phyloP scores from a whole-genome alignment of 2,797 vertebrate genomes.

The Parauchenoglanis punctatus region DNA sequence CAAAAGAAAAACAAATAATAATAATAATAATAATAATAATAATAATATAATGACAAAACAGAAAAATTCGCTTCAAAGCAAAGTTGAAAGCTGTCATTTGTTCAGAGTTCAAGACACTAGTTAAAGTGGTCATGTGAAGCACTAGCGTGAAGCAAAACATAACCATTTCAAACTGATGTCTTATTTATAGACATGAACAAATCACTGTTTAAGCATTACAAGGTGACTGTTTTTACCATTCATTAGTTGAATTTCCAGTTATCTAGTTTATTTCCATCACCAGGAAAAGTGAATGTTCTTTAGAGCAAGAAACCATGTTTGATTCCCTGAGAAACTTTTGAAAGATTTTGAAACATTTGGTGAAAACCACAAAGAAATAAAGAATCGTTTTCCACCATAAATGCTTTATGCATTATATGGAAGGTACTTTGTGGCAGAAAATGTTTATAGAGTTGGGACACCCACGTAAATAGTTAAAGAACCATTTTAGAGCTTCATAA shows the following conservation, averaged over 20 bases:
- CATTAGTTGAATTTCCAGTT: neutral
- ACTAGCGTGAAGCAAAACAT: neutral
- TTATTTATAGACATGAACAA: neutral
- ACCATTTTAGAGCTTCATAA: neutral
- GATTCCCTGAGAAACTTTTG: neutral
- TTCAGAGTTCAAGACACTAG: neutral
- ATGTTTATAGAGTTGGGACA: neutral
- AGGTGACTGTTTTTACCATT: neutral
- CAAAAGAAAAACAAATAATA: neutral
- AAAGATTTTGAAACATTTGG: neutral
- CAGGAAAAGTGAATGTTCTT: neutral
- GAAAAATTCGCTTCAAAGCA: neutral
- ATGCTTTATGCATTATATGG: neutral
- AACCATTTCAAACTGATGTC: neutral
- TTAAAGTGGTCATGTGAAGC: neutral
- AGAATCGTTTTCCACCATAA: neutral
- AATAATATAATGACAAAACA: neutral
- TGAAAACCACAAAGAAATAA: neutral
- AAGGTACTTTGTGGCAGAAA: neutral
- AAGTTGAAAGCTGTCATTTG: neutral
- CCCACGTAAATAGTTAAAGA: neutral
- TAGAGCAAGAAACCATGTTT: neutral
- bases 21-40: neutral
- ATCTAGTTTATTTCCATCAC: neutral
- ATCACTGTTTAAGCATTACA: neutral